Percentiles rank a stretch among this genome's conserved stretches.
Evolutionary conservation across 2,888 invertebrate genomes (phyloP).

Genomic region (Blomia tropicalis): DNA sequence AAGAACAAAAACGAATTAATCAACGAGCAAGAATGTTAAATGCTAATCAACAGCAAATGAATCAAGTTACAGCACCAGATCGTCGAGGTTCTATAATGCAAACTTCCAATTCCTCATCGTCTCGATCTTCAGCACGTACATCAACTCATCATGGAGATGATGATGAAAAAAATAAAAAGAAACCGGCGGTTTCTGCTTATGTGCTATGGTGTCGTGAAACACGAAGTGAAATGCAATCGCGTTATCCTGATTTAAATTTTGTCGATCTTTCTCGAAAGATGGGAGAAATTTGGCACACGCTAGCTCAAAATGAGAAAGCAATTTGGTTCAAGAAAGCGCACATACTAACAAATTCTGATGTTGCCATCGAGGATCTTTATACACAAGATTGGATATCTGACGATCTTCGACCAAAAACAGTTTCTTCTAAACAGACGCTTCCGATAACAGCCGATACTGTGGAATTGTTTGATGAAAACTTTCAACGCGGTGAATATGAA

Average conservation of each 20-base stretch:
- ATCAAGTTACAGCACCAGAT: background rate
- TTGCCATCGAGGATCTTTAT: slow-evolving; percentile 34
- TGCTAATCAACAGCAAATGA: background rate
- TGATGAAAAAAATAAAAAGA: slow-evolving; percentile 31
- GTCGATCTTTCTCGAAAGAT: slow-evolving; percentile 63
- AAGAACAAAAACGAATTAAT: slow-evolving; percentile 4
- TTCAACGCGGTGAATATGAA: background rate
- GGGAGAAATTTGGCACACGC: slow-evolving; percentile 74
- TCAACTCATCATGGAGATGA: background rate
- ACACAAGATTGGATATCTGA: background rate
- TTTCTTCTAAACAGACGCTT: background rate
- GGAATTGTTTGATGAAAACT: slow-evolving; percentile 3
- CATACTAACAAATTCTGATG: slow-evolving; percentile 43
- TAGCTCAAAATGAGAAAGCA: slow-evolving; percentile 37
- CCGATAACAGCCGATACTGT: background rate
- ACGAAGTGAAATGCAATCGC: slow-evolving; percentile 46
- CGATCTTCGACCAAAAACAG: background rate
- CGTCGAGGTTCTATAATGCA: background rate
- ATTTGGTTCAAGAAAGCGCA: slow-evolving; percentile 68
- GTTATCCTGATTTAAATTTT: slow-evolving; percentile 44
- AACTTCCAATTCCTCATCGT: background rate
- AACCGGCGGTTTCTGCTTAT: slow-evolving; percentile 61
- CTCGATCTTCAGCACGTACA: background rate
- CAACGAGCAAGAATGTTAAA: background rate
- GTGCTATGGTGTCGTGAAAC: slow-evolving; percentile 77